Evolutionary conservation across 2,888 invertebrate species (phyloP), one percentile per base, ranked within the genome.

Genomic region (Microctonus hyperodae): DNA sequence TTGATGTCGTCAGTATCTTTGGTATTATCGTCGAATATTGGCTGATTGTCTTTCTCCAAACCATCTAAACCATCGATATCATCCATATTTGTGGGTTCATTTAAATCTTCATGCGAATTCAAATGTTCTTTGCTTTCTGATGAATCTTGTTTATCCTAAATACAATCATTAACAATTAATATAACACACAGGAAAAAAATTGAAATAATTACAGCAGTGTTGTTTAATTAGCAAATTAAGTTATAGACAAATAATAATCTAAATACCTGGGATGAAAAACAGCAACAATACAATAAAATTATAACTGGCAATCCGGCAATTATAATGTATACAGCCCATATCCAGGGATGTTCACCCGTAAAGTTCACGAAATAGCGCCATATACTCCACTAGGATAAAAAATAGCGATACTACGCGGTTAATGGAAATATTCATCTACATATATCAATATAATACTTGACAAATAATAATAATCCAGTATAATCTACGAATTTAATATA

Each of bases 331-430:
- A 95, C 90, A 57, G 90, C 94, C 92, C 95, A 97, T 78, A 96
- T 87, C 92, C 95, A 95, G 33, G 97, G 97, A 82, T 94, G 90
- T 71, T 94, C 92, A 76, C 92, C 91, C 70, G 94, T 92, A 80
- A 91, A 90, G 80, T 89, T 88, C 78, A 93, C 87, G 76, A 93
- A 85, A 76, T 92, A 91, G 79, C 90, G 90, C 85, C 95, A 86
- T 77, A 91, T 86, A 72, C 92, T 92, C 81, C 93, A 94, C 95
- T 96, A 87, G 75, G 61, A 85, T 84, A 74, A 76, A 75, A 81
- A 71, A 71, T 22, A 25, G 44, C 28, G 44, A 37, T 16, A 13
- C 62, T 53, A 62, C 37, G 33, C 28, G 51, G 13, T 28, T 23
- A 25, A 25, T 23, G 11, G 11, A 44, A 10, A n/a, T 40, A 58